Evolutionary conservation across 1,140 invertebrate species (phyloP).

Genomic region (Andricus grossulariae): DNA sequence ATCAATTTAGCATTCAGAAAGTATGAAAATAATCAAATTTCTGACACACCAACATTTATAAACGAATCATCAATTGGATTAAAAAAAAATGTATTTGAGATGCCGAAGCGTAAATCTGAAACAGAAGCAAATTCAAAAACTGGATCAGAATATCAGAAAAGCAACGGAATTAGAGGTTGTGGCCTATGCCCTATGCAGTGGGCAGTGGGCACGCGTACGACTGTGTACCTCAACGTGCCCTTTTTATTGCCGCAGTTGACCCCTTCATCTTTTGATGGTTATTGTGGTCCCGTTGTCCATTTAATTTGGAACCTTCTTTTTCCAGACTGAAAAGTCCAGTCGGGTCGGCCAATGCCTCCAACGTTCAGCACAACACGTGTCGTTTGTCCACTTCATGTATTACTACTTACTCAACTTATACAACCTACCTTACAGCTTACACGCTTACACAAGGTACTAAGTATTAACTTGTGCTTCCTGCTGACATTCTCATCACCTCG

Average conservation of each 20-base stretch:
- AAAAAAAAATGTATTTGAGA: no score
- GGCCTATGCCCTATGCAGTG: conserved; percentile 24
- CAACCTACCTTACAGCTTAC: neutral
- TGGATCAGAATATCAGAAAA: conserved; percentile 36
- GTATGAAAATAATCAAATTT: neutral
- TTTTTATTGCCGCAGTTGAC: conserved; percentile 44
- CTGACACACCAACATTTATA: no score
- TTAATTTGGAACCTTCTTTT: conserved; percentile 39
- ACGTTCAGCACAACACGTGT: conserved; percentile 41
- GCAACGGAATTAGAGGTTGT: conserved; percentile 32
- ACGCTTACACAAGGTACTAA: neutral
- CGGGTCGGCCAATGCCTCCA: conserved; percentile 43
- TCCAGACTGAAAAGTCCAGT: conserved; percentile 33
- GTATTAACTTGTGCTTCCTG: neutral
- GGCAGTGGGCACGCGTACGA: conserved; percentile 36
- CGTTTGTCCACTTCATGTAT: conserved; percentile 40
- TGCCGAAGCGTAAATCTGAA: no score
- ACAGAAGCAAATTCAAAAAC: conserved; percentile 21
- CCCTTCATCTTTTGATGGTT: conserved; percentile 35
- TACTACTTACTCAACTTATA: neutral
- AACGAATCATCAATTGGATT: no score
- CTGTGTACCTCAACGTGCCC: conserved; percentile 26
- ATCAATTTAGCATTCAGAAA: neutral
- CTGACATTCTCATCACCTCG: conserved; percentile 11
- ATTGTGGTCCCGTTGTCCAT: conserved; percentile 39